Evolutionary conservation across 2,113 vertebrate genomes (phyloP).

Genomic region (Ramphastos sulfuratus): DNA sequence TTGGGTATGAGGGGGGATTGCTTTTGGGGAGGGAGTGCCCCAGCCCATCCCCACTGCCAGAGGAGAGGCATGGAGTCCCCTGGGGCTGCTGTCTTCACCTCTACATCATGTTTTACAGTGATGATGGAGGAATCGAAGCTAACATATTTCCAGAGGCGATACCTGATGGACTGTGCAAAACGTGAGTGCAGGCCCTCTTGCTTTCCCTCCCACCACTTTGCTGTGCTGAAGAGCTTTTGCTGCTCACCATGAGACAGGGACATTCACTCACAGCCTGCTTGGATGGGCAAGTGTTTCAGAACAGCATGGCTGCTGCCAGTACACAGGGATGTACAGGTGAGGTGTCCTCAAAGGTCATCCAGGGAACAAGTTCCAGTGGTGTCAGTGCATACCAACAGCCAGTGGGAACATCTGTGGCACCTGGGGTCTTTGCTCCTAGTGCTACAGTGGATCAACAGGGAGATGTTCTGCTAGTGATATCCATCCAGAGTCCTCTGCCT

Average conservation of each 20-base stretch:
- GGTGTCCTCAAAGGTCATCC: not conserved
- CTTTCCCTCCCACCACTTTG: not conserved
- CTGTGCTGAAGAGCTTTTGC: not conserved
- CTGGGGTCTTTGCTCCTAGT: not conserved
- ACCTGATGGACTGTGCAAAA: conserved; percentile 75
- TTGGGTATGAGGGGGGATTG: not conserved
- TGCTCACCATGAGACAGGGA: not conserved
- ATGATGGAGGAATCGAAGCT: conserved; percentile 89
- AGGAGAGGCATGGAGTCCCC: not conserved
- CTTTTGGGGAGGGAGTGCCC: not conserved
- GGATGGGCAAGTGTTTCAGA: not conserved
- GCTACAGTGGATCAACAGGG: not conserved
- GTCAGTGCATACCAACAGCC: not conserved
- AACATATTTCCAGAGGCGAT: conserved; percentile 79
- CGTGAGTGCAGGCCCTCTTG: conserved; percentile 70
- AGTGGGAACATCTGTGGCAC: not conserved
- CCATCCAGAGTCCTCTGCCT: not conserved
- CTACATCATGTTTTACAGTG: conserved; percentile 69
- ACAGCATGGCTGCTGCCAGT: not conserved
- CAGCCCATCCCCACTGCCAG: not conserved
- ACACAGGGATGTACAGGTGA: accelerated
- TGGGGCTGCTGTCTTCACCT: not conserved
- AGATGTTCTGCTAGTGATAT: not conserved
- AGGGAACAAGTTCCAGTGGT: accelerated
- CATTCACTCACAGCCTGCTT: not conserved